These are phyloP conservation scores for Globia sparganii DNA, from an alignment of 2,888 invertebrate genomes.

Conservation along the genomic window DNA sequence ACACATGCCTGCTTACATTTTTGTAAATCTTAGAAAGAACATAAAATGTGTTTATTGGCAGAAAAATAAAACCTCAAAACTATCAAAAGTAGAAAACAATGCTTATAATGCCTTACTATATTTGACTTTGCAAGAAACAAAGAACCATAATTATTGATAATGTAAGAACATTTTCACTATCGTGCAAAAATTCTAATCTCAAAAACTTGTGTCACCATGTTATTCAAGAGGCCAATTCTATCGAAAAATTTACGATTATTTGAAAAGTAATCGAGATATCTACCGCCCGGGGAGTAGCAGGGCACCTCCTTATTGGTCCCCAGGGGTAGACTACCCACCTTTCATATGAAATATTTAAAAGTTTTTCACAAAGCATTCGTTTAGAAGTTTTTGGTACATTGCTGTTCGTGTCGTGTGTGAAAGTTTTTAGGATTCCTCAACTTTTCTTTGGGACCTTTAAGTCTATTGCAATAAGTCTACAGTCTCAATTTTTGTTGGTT, in stretches of 20 bases:
- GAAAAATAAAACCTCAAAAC: background rate
- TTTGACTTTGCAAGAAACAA: background rate
- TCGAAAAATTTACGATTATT: slow-evolving; percentile 79
- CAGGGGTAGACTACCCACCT: slow-evolving; percentile 51
- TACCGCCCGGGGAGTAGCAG: slow-evolving; percentile 59
- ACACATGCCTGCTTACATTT: background rate
- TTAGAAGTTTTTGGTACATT: slow-evolving; percentile 43
- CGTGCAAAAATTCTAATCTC: slow-evolving; percentile 55
- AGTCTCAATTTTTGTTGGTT: background rate
- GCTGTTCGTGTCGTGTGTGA: slow-evolving; percentile 27
- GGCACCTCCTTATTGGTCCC: slow-evolving; percentile 73
- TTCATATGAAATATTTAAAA: slow-evolving; percentile 66
- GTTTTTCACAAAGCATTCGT: slow-evolving; percentile 49
- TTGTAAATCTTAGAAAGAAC: background rate
- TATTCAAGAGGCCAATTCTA: slow-evolving; percentile 73
- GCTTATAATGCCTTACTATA: background rate
- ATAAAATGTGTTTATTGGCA: background rate
- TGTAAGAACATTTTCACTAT: slow-evolving; percentile 5
- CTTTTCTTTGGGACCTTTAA: slow-evolving; percentile 35
- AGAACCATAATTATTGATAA: too few species aligned
- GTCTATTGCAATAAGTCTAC: background rate
- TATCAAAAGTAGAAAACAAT: background rate
- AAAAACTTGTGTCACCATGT: slow-evolving; percentile 49
- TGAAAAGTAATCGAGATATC: slow-evolving; percentile 74
- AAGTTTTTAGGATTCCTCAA: slow-evolving; percentile 33